These are phyloP conservation scores for Ophion ventricosus DNA, from an alignment of 2,888 invertebrate species.

Conservation along the genomic window DNA sequence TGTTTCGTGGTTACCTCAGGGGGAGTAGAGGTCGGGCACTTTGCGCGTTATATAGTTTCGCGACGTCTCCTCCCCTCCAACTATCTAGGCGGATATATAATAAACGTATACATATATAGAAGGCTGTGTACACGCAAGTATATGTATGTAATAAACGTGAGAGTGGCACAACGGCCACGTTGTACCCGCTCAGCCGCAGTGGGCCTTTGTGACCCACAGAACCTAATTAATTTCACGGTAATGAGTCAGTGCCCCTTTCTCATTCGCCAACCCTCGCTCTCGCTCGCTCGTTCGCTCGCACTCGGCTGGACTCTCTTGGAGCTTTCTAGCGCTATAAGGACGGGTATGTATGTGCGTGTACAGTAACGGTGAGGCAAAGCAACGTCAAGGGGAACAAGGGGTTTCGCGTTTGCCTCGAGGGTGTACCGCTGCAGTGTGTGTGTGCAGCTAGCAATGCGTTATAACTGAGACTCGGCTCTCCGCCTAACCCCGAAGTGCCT, in stretches of 20 bases:
- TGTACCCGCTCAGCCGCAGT: conserved; percentile 65
- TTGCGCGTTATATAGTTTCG: conserved; percentile 70
- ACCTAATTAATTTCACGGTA: conserved; percentile 79
- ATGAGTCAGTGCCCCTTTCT: conserved; percentile 74
- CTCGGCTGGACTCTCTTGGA: conserved; percentile 64
- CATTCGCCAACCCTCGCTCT: conserved; percentile 19
- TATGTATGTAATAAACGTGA: not conserved
- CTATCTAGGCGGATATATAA: not conserved
- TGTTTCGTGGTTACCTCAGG: conserved; percentile 62
- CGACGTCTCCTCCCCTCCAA: conserved; percentile 60
- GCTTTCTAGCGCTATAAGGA: conserved; percentile 45
- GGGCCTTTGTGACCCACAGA: conserved; percentile 79
- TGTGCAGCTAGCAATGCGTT: conserved; percentile 43
- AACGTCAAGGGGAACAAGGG: conserved; percentile 18
- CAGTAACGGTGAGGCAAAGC: conserved; percentile 46
- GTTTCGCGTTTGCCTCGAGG: conserved; percentile 59
- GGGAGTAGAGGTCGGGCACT: conserved; percentile 69
- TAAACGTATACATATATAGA: conserved; percentile 64
- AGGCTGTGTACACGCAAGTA: conserved; percentile 6
- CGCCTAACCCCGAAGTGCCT: conserved; percentile 47
- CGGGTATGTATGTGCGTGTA: conserved; percentile 16
- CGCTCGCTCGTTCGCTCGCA: conserved; percentile 24
- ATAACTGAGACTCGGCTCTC: conserved; percentile 45
- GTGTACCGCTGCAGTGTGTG: conserved; percentile 35
- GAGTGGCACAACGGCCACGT: conserved; percentile 51